phyloP scores from a whole-genome alignment of 2,113 vertebrate genomes.

The Morone chrysops region DNA sequence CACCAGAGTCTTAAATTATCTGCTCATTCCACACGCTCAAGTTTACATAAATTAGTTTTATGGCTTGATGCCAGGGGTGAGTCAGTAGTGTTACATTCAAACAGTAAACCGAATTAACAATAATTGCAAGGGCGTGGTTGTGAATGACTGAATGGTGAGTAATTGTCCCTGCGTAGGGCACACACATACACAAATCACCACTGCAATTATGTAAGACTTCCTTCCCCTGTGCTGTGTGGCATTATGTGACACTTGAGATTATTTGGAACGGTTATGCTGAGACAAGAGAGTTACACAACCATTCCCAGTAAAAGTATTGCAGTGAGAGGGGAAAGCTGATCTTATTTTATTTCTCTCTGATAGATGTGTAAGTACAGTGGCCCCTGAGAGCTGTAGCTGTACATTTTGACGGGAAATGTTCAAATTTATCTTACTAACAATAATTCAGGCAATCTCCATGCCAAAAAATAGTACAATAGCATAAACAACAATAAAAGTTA shows the following conservation, averaged over 20 bases:
- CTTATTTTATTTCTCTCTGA: neutral
- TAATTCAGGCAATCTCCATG: too few species aligned
- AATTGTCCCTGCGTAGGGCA: constrained; percentile 23
- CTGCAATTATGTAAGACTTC: constrained; percentile 35
- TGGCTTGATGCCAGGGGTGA: constrained; percentile 27
- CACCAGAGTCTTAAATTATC: constrained; percentile 11
- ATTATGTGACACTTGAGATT: neutral
- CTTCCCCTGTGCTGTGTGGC: constrained; percentile 14
- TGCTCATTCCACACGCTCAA: neutral
- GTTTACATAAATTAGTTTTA: neutral
- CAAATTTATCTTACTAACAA: too few species aligned
- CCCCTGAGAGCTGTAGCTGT: too few species aligned
- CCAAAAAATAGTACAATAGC: too few species aligned
- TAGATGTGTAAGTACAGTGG: neutral
- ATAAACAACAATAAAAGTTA: neutral
- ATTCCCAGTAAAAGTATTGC: neutral
- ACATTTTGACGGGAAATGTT: neutral
- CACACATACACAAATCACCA: neutral
- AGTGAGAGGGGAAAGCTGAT: neutral
- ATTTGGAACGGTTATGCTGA: neutral
- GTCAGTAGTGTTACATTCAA: neutral
- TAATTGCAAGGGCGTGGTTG: constrained; percentile 27
- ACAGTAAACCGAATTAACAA: neutral
- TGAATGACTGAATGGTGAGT: constrained; percentile 47
- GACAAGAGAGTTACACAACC: neutral